Percentiles rank a stretch among this genome's conserved stretches.
These are phyloP conservation scores for Hippopotamus amphibius DNA, from an alignment of 2,113 vertebrate genomes.

Conservation along the genomic window DNA sequence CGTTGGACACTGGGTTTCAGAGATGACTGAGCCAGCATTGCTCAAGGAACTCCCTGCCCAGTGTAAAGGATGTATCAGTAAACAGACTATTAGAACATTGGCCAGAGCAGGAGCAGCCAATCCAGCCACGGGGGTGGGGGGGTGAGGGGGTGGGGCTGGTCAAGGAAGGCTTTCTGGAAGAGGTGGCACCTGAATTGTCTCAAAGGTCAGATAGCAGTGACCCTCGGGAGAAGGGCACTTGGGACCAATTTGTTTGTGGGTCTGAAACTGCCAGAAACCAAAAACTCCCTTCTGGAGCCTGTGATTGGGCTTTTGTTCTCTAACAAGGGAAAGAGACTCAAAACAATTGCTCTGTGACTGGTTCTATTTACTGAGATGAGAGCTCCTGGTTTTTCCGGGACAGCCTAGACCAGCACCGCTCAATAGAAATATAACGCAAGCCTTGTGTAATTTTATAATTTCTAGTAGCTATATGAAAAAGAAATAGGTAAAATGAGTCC, in stretches of 20 bases:
- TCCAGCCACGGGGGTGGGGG: not conserved
- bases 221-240: not conserved
- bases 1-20: not conserved
- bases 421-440: not conserved
- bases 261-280: not conserved
- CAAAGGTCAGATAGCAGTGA: not conserved
- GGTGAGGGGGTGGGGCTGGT: no score
- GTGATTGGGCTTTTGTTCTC: not conserved
- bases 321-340: not conserved
- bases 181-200: not conserved
- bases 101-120: not conserved
- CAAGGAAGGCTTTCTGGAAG: conserved; percentile 30
- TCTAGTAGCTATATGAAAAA: not conserved
- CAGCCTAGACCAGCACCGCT: not conserved
- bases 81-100: not conserved
- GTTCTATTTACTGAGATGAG: not conserved
- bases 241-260: not conserved
- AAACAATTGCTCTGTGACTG: not conserved
- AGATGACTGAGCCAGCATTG: not conserved
- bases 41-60: not conserved
- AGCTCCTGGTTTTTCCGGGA: not conserved
- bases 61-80: not conserved
- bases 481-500: not conserved
- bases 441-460: not conserved
- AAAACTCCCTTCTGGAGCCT: not conserved